Evolutionary conservation across 2,888 invertebrate genomes (phyloP).

Genomic region (Eilema caniola): DNA sequence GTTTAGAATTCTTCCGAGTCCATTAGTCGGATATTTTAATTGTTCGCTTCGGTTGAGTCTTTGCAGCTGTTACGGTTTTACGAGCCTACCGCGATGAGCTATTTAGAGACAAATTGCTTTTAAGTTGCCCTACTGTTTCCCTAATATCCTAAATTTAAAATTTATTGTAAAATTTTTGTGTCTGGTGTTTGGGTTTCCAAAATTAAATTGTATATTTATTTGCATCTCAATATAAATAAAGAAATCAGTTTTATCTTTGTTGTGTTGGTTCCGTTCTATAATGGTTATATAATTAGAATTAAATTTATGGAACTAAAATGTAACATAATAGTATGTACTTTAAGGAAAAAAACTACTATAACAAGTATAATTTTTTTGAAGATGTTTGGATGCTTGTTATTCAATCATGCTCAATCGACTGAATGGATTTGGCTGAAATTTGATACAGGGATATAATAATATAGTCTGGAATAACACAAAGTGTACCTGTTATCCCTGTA

Average conservation of each 20-base stretch:
- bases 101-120: slow-evolving; percentile 85
- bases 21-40: slow-evolving; percentile 87
- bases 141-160: slow-evolving; percentile 58
- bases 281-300: neutral
- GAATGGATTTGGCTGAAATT: too few species aligned
- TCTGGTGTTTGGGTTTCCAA: slow-evolving; percentile 37
- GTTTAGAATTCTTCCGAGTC: slow-evolving; percentile 79
- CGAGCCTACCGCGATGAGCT: slow-evolving; percentile 76
- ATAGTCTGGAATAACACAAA: too few species aligned
- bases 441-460: too few species aligned
- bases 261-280: neutral
- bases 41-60: slow-evolving; percentile 79
- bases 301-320: neutral
- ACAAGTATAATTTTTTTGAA: too few species aligned
- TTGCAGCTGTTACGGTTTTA: slow-evolving; percentile 72
- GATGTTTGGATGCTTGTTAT: too few species aligned
- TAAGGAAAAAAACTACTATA: too few species aligned
- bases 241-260: slow-evolving; percentile 7
- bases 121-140: slow-evolving; percentile 73
- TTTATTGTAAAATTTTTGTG: slow-evolving; percentile 48
- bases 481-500: too few species aligned
- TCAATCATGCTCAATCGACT: too few species aligned
- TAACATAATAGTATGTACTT: neutral
- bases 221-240: slow-evolving; percentile 32
- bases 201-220: slow-evolving; percentile 32